Evolutionary conservation across 2,888 invertebrate species (phyloP).

Genomic region (Luperina testacea): DNA sequence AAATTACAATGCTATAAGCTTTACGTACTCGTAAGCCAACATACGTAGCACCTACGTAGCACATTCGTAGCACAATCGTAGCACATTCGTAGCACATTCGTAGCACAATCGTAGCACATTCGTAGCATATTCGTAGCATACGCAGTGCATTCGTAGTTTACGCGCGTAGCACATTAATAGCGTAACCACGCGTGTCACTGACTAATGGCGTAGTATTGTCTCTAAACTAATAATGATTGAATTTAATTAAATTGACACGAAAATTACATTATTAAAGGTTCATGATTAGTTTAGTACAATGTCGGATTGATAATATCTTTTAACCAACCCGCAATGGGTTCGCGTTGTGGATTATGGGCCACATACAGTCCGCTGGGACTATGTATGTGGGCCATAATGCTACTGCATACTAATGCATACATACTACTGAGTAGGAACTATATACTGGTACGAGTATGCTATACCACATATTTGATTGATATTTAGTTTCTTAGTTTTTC

Average conservation of each 20-base stretch:
- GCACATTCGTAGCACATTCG: neutral
- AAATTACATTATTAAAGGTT: neutral
- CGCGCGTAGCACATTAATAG: slow-evolving; percentile 28
- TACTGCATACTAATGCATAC: too few species aligned
- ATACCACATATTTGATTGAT: neutral
- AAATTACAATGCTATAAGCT: neutral
- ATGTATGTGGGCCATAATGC: too few species aligned
- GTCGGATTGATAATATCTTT: neutral
- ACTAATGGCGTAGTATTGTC: slow-evolving; percentile 3
- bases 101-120: neutral
- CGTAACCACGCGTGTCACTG: slow-evolving; percentile 7
- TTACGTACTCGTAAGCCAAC: neutral
- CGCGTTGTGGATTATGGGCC: neutral
- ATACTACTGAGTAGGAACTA: too few species aligned
- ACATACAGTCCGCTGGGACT: neutral
- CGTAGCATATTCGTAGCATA: neutral
- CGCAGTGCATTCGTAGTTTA: neutral
- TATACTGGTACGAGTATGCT: neutral
- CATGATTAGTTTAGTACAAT: neutral
- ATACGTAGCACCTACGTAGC: neutral
- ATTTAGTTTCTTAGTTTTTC: neutral
- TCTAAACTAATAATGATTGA: slow-evolving; percentile 2
- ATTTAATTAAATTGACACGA: neutral
- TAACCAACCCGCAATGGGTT: neutral
- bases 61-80: neutral